Percentiles rank a stretch among this genome's conserved stretches.
Conservation (phyloP, 2,797 vertebrate species). For the Fistularia commersonii region DNA sequence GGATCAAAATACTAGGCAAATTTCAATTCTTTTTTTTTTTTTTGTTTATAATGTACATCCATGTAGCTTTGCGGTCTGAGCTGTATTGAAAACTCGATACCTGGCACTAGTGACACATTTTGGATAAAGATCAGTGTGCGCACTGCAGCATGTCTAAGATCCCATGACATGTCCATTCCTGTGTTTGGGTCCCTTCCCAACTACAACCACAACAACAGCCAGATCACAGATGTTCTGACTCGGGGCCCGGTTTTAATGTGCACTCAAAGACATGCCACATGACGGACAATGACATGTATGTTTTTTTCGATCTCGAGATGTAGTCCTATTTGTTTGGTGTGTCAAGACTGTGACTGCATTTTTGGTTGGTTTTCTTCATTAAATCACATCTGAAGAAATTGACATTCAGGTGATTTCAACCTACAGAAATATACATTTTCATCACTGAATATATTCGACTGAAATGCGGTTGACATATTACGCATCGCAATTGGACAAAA, state of each 20-base stretch:
- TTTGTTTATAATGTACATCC: too few relatives aligned
- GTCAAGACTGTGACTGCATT: too few relatives aligned
- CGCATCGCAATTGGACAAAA: too few relatives aligned
- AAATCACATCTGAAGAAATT: too few relatives aligned
- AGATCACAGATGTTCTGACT: conserved; percentile 8
- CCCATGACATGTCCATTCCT: neutral
- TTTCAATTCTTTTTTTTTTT: too few relatives aligned
- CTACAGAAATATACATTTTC: too few relatives aligned
- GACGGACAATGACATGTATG: neutral
- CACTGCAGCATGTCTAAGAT: neutral
- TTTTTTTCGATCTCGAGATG: neutral
- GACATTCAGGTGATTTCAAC: too few relatives aligned
- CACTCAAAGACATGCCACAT: neutral
- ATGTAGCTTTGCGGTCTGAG: neutral
- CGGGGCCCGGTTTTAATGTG: neutral
- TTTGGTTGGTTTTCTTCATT: too few relatives aligned
- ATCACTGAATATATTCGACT: too few relatives aligned
- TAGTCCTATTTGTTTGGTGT: neutral
- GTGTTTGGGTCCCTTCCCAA: neutral
- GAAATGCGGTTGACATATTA: too few relatives aligned
- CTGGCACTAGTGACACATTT: conserved; percentile 10
- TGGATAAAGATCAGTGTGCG: neutral
- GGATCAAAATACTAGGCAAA: too few relatives aligned
- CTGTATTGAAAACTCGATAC: conserved; percentile 1
- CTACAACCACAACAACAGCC: neutral